A percentile compares a stretch with the other conserved stretches of the same genome.
phyloP scores from a whole-genome alignment of 2,113 vertebrate genomes.

The Potamarius usumacintae region DNA sequence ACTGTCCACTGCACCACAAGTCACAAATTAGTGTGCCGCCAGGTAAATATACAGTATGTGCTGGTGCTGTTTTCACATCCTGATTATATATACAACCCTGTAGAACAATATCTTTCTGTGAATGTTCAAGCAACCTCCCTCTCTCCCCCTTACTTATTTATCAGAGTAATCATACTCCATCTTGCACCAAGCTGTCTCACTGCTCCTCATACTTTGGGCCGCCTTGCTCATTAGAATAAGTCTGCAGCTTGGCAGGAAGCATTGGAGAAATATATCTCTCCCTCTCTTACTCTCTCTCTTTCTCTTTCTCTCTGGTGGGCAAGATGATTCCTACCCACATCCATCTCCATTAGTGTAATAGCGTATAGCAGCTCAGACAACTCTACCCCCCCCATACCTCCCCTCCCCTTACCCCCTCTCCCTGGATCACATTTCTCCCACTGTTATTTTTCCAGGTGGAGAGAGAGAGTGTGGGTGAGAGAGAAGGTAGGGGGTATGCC shows the following conservation, averaged over 20 bases:
- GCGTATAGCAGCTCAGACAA: conserved; percentile 53
- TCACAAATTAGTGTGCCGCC: neutral
- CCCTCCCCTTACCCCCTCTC: conserved; percentile 20
- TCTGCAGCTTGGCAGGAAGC: conserved; percentile 57
- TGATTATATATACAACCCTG: conserved; percentile 30
- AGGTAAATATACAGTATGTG: conserved; percentile 12
- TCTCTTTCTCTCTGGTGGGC: conserved; percentile 42
- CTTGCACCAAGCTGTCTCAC: conserved; percentile 30
- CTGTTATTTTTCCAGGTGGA: conserved; percentile 72
- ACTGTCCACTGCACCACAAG: neutral
- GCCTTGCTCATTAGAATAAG: conserved; percentile 59
- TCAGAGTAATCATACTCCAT: conserved; percentile 42
- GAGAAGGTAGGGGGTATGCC: conserved; percentile 24
- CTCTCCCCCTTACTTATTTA: conserved; percentile 44
- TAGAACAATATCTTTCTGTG: neutral
- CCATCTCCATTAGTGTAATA: conserved; percentile 76
- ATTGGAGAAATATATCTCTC: conserved; percentile 57
- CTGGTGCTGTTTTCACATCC: neutral
- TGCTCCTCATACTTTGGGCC: conserved; percentile 23
- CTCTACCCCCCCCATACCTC: conserved; percentile 50
- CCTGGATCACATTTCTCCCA: conserved; percentile 67
- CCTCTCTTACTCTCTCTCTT: neutral
- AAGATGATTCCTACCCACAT: conserved; percentile 70
- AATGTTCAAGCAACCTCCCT: neutral
- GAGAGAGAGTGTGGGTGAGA: conserved; percentile 43